phyloP scores from a whole-genome alignment of 2,888 invertebrate species.

The Stictocephala bisonia region DNA sequence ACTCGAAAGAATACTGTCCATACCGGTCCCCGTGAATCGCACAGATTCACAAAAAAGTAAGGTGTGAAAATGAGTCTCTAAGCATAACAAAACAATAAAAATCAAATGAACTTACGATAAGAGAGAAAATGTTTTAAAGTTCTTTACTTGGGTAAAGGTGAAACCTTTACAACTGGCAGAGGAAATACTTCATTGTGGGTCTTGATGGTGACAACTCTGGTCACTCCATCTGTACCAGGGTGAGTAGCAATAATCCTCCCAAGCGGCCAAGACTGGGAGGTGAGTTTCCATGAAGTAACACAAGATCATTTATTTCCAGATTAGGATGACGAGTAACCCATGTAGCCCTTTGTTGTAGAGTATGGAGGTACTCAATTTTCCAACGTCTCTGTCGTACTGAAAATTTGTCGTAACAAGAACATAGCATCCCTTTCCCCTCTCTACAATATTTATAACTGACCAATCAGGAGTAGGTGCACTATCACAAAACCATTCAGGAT shows the following conservation, averaged over 20 bases:
- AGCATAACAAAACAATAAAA: neutral
- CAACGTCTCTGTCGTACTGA: no score
- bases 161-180: slow-evolving; percentile 1
- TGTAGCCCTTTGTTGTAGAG: slow-evolving; percentile 47
- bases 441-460: no score
- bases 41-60: slow-evolving; percentile 16
- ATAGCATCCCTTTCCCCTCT: no score
- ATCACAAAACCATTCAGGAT: no score
- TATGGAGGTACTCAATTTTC: slow-evolving; percentile 47
- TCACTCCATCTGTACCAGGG: slow-evolving; percentile 42
- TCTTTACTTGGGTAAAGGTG: slow-evolving; percentile 4
- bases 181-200: neutral
- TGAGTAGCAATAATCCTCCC: slow-evolving; percentile 43
- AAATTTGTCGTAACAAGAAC: no score
- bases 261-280: slow-evolving; percentile 26
- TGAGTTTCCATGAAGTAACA: slow-evolving; percentile 37
- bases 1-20: neutral
- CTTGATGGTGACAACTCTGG: slow-evolving; percentile 38
- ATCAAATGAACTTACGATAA: neutral
- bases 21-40: slow-evolving; percentile 23
- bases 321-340: slow-evolving; percentile 33
- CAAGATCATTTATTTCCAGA: slow-evolving; percentile 45
- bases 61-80: neutral
- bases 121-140: neutral
- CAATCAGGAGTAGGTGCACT: no score